Evolutionary conservation across 2,888 invertebrate species (phyloP).

Genomic region (Mellilla xanthometata): DNA sequence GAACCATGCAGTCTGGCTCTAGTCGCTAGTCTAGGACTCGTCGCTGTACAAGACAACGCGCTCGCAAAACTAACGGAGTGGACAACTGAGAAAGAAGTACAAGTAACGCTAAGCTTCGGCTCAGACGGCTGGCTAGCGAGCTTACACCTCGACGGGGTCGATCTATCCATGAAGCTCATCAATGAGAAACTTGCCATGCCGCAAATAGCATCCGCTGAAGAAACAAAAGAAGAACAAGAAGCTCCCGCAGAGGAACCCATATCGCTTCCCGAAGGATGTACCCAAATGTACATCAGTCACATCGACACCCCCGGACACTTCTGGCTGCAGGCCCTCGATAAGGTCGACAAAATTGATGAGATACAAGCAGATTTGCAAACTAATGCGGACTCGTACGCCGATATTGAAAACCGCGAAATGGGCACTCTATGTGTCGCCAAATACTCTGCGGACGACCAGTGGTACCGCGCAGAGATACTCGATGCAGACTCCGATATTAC

Average conservation of each 20-base stretch:
- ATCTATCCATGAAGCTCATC: conserved; percentile 73
- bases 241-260: conserved; percentile 49
- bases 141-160: conserved; percentile 74
- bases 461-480: conserved; percentile 96
- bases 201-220: conserved; percentile 41
- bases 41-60: conserved; percentile 63
- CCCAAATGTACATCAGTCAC: conserved; percentile 85
- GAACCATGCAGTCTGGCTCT: conserved; percentile 67
- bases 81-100: conserved; percentile 75
- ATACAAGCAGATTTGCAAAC: conserved; percentile 86
- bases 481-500: conserved; percentile 90
- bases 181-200: conserved; percentile 67
- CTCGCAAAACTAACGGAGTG: conserved; percentile 62
- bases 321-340: conserved; percentile 86
- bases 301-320: conserved; percentile 90
- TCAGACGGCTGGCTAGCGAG: conserved; percentile 82
- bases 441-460: conserved; percentile 91
- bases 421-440: conserved; percentile 88
- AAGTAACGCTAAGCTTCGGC: conserved; percentile 77
- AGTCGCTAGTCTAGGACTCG: conserved; percentile 62
- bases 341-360: conserved; percentile 78
- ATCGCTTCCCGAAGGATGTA: conserved; percentile 59
- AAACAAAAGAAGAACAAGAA: conserved; percentile 40
- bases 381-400: conserved; percentile 72
- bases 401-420: conserved; percentile 81